Evolutionary conservation across 2,113 vertebrate genomes (phyloP), one percentile per base, ranked within the genome.

Genomic region (Campylorhamphus procurvoides): DNA sequence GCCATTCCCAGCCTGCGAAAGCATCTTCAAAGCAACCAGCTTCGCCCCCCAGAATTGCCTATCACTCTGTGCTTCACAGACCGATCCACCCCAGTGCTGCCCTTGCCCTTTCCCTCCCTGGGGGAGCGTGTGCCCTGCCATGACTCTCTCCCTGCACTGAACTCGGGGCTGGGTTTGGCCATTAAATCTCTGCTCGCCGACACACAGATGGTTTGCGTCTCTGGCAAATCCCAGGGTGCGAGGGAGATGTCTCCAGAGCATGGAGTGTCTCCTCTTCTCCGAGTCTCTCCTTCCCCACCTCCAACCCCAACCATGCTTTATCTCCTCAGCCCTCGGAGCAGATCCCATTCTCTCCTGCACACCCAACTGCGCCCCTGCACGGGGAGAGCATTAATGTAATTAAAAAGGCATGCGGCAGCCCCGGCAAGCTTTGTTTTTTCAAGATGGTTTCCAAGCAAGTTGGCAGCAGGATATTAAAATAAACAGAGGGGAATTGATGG

Each of bases 401-500:
- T 96, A 96, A 96, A 97, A 94, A 96, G 95, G 96, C 95, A 97
- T 97, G 97, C 25, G 3, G 86, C 90, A 93, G 91, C 69, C 90
- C 77, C 72, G 7, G 66, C 7, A 1, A 89, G 67, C 93, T 96
- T 95, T 97, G 94, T 94, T 97, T 96, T 97, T 91, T 95, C 92
- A 96, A 97, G 90, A 96, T 89, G 93, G 90, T 89, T 94, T 97
- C 95, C 94, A 94, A 96, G 92, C 72, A 90, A 96, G 95, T 76
- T 97, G 97, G 97, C 97, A 96, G 94, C 7, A 35, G 91, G 81
- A 96, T 95, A 92, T 97, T 97, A 97, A 98, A 98, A 98, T 95
- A 97, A 98, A 97, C 96, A 97, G 86, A 84, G 40, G 16, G 82
- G 92, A 91, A 96, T 96, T 96, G 94, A 97, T 96, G 94, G 91